Base-by-base conservation (phyloP, 2,888 invertebrate genomes). In the Boloria euphrosyne region DNA sequence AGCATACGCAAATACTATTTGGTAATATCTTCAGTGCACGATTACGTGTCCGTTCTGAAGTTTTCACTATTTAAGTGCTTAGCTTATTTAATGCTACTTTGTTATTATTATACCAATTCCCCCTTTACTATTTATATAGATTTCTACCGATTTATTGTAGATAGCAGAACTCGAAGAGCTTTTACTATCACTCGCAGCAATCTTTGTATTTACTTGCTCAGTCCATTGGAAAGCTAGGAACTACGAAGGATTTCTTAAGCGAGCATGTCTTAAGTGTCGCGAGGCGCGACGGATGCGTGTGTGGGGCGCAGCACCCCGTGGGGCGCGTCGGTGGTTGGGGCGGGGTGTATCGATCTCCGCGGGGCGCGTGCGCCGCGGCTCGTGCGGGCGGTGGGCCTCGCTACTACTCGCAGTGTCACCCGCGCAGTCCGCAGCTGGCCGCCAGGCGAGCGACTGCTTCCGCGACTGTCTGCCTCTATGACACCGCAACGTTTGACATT, bases 361-460 rank as follows among this genome's bases (percentile, higher is more conserved):
- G 79, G 81, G 87, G 89, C 90, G 90, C 90, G 83, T 89, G 90
- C 90, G 89, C 85, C 71, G 79, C 80, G 81, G 79, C 77, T 76
- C 74, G 79, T 69, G 80, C 80, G 80, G 80, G 80, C 81, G 74
- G 78, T 78, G 74, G 77, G 80, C 82, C 81, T 80, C 82, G 83
- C 83, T 78, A 73, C 68, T 70, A 66, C 67, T 66, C 73, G 70
- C 73, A 62, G 69, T 67, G 70, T 60, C 75, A 73, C 81, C 83
- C 87, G 89, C 89, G 88, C 89, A 89, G 90, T 90, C 86, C 85
- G 88, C 89, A 86, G 86, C 85, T 84, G 89, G 86, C 87, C 86
- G 82, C 81, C 84, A 81, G 84, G 84, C 86, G 83, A 84, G 83
- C 85, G 81, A 81, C 87, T 83, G 86, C 68, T 66, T 85, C 78